Base-by-base conservation (phyloP, 2,888 invertebrate genomes). In the Ophion ventricosus region DNA sequence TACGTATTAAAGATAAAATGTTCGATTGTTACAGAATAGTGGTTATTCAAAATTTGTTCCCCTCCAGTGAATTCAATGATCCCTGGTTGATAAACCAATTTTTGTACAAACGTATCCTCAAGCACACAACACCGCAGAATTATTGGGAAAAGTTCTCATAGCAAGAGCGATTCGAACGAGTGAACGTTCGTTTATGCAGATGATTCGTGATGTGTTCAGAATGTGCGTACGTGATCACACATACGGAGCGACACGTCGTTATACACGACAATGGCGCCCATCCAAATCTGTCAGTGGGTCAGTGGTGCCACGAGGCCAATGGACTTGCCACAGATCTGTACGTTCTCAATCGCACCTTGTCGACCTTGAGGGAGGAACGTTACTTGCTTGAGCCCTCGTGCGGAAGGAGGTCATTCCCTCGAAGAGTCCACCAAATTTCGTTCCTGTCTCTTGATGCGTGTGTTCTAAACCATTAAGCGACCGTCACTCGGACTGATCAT, bases 211-310 rank as follows among this genome's bases (percentile, higher is more conserved):
- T 64, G 75, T 49, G 59, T 77, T 80, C 61, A 63, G 25, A 78
- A 75, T 59, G 80, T 73, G 82, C 82, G 82, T 76, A 74, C 63
- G 72, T 79, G 80, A 67, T 84, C 70, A 72, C 83, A 78, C 75
- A 73, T 35, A n/a, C 73, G 25, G 49, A 56, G 69, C 74, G 66
- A 66, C 35, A n/a, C 70, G 70, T 26, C 43, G n/a, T 14, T 29
- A 35, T 40, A 77, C 57, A 57, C 54, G 40, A 29, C 63, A 57
- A 66, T 85, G 91, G 90, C 89, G 84, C 63, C 69, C 87, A 85
- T 89, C 91, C 92, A 91, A 92, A 92, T 91, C 91, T 90, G 91
- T 91, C 89, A 91, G 92, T 92, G 88, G 92, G 92, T 92, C 92
- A 92, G 85, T 84, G 85, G 88, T 63, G 75, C 73, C 81, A 84